phyloP scores from a whole-genome alignment of 2,113 vertebrate species.

The Aspidoscelis tigris region DNA sequence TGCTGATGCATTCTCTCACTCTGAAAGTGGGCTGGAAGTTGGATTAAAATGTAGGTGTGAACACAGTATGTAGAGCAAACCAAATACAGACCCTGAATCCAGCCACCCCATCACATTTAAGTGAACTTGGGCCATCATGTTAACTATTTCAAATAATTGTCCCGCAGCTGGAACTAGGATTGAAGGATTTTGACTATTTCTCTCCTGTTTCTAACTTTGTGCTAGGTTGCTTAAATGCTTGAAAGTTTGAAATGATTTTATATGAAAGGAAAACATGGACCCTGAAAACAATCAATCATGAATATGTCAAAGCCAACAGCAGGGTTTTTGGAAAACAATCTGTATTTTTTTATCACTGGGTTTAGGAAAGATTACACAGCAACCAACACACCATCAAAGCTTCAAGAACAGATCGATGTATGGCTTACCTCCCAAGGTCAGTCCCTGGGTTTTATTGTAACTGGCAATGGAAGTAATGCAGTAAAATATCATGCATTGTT shows the following conservation, averaged over 20 bases:
- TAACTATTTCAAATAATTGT: slow-evolving; percentile 1
- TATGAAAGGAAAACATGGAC: slow-evolving; percentile 7
- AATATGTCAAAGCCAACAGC: slow-evolving; percentile 19
- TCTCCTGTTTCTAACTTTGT: slow-evolving; percentile 2
- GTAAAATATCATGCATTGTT: slow-evolving; percentile 19
- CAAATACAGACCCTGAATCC: background rate
- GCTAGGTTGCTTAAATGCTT: background rate
- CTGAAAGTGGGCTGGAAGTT: no score
- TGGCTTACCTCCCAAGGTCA: slow-evolving; percentile 61
- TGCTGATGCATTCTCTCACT: no score
- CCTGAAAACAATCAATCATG: slow-evolving; percentile 1
- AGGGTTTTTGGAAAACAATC: slow-evolving; percentile 63
- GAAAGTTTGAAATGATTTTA: background rate
- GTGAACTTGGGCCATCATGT: background rate
- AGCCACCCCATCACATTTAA: background rate
- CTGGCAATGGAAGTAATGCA: slow-evolving; percentile 20
- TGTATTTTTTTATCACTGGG: slow-evolving; percentile 67
- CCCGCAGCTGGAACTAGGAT: background rate
- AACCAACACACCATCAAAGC: slow-evolving; percentile 44
- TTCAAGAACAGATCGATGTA: slow-evolving; percentile 52
- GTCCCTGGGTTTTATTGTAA: slow-evolving; percentile 51
- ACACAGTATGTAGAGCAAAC: background rate
- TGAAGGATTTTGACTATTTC: background rate
- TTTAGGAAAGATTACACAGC: slow-evolving; percentile 55
- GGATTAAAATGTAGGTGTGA: no score